A percentile compares a stretch with the other conserved stretches of the same genome.
These are phyloP conservation scores for Argya squamiceps DNA, from an alignment of 2,797 vertebrate genomes.

Conservation along the genomic window DNA sequence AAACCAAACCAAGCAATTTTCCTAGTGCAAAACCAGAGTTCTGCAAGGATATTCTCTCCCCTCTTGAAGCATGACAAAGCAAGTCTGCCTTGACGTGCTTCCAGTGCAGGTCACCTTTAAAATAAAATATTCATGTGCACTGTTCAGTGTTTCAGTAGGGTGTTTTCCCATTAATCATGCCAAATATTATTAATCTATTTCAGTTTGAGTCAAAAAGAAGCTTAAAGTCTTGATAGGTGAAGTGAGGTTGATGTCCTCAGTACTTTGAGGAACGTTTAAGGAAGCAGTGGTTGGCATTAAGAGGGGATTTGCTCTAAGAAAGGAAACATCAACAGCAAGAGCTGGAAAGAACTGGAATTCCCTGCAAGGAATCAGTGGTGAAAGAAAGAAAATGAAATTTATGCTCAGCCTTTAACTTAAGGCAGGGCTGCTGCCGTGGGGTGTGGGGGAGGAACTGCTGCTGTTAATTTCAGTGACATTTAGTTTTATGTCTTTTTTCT, in stretches of 20 bases:
- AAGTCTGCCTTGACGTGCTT: background rate
- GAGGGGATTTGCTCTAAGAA: constrained; percentile 47
- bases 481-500: background rate
- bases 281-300: constrained; percentile 18
- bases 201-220: constrained; percentile 24
- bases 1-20: background rate
- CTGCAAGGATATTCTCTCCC: background rate
- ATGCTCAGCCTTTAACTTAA: background rate
- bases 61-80: constrained; percentile 32
- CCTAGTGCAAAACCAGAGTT: background rate
- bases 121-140: constrained; percentile 33
- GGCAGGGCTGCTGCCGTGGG: background rate
- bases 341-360: constrained; percentile 17
- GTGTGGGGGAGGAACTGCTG: background rate
- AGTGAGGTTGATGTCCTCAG: constrained; percentile 31
- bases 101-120: constrained; percentile 46
- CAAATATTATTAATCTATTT: constrained; percentile 29
- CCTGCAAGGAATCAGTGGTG: background rate
- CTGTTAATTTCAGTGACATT: background rate
- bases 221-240: constrained; percentile 53
- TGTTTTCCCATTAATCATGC: constrained; percentile 1
- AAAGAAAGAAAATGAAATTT: background rate
- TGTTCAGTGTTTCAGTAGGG: constrained; percentile 6
- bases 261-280: constrained; percentile 3
- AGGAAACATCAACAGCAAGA: background rate